These are phyloP conservation scores for Hirtodrosophila alboralis DNA, from an alignment of 2,888 invertebrate species.

Conservation along the genomic window DNA sequence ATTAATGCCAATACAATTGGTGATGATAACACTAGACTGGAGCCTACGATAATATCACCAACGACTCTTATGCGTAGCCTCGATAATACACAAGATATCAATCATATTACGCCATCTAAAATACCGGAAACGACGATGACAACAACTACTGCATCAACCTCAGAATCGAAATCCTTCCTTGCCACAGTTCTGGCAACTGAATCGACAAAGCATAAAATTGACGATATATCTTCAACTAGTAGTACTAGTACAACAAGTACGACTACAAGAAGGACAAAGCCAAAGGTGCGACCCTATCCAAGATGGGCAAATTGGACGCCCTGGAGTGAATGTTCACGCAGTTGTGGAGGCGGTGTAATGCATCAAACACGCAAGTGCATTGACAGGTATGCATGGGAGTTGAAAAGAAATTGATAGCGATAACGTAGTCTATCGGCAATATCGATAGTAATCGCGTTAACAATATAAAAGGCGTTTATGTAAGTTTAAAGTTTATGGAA, in stretches of 20 bases:
- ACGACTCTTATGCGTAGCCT: constrained; percentile 20
- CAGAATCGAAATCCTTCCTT: constrained; percentile 7
- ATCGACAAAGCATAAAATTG: constrained; percentile 9
- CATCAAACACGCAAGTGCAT: constrained; percentile 82
- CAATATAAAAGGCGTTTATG: no score
- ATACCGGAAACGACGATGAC: constrained; percentile 7
- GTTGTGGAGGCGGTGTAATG: constrained; percentile 92
- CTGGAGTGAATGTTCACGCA: constrained; percentile 91
- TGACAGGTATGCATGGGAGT: constrained; percentile 72
- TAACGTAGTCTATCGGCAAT: no score
- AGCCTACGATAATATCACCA: constrained; percentile 39
- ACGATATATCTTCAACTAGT: constrained; percentile 28
- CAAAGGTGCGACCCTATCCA: constrained; percentile 77
- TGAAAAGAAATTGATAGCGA: no score
- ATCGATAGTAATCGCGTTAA: no score
- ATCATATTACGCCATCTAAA: background rate
- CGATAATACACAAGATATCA: background rate
- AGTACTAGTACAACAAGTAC: constrained; percentile 43
- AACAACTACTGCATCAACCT: constrained; percentile 16
- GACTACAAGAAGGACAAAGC: constrained; percentile 60
- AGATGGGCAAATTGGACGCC: constrained; percentile 93
- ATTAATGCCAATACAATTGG: constrained; percentile 28
- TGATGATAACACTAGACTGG: constrained; percentile 26
- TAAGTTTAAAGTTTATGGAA: no score
- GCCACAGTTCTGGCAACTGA: constrained; percentile 14